phyloP scores from a whole-genome alignment of 2,888 invertebrate genomes.

The Rotaria magnacalcarata region DNA sequence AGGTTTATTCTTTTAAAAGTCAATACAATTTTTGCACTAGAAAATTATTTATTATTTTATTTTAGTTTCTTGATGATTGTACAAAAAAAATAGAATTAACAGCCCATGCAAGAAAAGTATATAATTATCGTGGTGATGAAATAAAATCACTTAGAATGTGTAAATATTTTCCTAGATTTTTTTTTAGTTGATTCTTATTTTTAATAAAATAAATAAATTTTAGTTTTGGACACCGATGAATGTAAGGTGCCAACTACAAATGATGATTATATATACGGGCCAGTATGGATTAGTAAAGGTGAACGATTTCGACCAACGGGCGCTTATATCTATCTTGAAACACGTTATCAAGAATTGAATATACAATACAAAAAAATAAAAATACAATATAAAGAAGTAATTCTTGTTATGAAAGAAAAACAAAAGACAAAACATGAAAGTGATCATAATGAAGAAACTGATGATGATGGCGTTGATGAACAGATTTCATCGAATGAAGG shows the following conservation, averaged over 20 bases:
- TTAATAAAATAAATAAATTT: neutral
- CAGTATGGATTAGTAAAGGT: slow-evolving; percentile 58
- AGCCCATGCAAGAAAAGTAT: neutral
- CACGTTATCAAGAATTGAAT: neutral
- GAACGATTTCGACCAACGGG: slow-evolving; percentile 58
- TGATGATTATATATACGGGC: slow-evolving; percentile 55
- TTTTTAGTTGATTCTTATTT: neutral
- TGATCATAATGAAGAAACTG: neutral
- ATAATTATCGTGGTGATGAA: slow-evolving; percentile 16
- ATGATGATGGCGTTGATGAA: neutral
- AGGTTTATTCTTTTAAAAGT: neutral
- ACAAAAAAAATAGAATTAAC: neutral
- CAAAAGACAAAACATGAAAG: neutral
- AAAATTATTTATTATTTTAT: neutral
- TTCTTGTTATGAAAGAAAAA: neutral
- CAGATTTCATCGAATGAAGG: neutral
- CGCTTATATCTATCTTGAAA: slow-evolving; percentile 52
- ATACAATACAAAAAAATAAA: neutral
- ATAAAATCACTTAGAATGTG: neutral
- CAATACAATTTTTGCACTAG: no score
- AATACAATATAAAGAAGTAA: neutral
- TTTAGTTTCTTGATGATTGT: slow-evolving; percentile 14
- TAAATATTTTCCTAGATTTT: neutral
- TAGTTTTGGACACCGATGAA: neutral
- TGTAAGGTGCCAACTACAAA: slow-evolving; percentile 51